Base-by-base conservation (phyloP, 64 coral and sea anemone species). In the Pocillopora verrucosa region DNA sequence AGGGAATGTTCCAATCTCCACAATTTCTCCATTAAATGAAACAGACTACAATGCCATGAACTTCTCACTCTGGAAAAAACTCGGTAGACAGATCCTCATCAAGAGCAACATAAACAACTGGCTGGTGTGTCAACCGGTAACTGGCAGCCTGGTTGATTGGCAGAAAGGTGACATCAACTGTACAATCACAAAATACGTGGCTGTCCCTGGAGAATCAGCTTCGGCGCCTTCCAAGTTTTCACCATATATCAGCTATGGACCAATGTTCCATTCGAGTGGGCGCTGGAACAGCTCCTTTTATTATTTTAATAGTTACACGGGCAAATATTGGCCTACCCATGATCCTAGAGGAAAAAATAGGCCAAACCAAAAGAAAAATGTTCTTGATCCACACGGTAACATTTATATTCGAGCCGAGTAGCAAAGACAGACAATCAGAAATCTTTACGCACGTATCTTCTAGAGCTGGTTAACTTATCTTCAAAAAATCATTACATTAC, bases 61-160 rank as follows among this genome's bases (percentile, higher is more conserved):
- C n/a, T 92, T 92, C 60, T 59, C 57, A 3, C 26, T 24, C 36
- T 92, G 86, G 91, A 80, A 74, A 76, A 16, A 76, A 41, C 17
- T 92, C 64, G 91, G 91, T 16, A 81, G 35, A 1, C 41, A 81
- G 22, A n/a, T 92, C 17, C 56, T 92, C 63, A 82, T 92, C 30
- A 84, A 84, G 26, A 38, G 61, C 41, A 67, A 84, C 26, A 64
- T 84, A 19, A 72, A 64, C 81, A 84, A 84, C 86, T 77, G 76
- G 76, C 4, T 77, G 36, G 4, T 58, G 16, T 77, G 76, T 34
- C n/a, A 45, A 41, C 76, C 76, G 36, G 76, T 0, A 45, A 41
- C 12, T 35, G 76, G 76, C 15, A 58, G 56, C 35, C 20, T 77
- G 76, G 76, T 36, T 77, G 56, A 77, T 58, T 77, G 76, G 80